These are phyloP conservation scores for Phenganax marumi DNA, from an alignment of 92 coral and sea anemone species.

Conservation along the genomic window DNA sequence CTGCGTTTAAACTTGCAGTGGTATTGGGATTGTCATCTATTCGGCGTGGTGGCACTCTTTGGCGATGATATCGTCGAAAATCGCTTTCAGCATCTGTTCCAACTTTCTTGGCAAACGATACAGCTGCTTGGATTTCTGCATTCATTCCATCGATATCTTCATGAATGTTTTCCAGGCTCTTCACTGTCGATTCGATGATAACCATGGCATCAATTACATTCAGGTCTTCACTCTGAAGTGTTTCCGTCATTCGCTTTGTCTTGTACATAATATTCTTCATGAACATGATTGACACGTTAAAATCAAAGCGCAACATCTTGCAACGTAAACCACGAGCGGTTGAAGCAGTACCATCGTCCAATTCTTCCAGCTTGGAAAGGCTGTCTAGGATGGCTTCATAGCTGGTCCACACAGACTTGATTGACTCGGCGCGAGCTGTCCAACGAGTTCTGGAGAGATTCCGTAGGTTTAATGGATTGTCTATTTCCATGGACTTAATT, in stretches of 20 bases:
- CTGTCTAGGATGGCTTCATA: neutral
- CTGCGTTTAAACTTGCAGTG: neutral
- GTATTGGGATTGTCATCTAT: neutral
- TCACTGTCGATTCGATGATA: conserved; percentile 1
- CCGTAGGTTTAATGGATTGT: conserved; percentile 15
- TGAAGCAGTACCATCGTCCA: too few species aligned
- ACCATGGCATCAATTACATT: neutral
- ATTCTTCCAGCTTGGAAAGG: neutral
- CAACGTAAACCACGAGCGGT: too few species aligned
- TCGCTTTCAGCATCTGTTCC: neutral
- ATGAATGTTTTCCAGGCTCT: conserved; percentile 10
- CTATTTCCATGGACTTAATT: neutral
- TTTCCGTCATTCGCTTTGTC: too few species aligned
- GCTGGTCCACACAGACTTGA: conserved; percentile 1
- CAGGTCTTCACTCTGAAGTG: too few species aligned
- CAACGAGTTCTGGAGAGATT: conserved; percentile 15
- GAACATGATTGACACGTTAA: too few species aligned
- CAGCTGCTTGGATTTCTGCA: conserved; percentile 28
- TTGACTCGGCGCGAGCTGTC: conserved; percentile 24
- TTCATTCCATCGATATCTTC: conserved; percentile 22
- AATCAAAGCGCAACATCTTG: too few species aligned
- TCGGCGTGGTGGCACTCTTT: conserved; percentile 8
- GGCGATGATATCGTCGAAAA: conserved; percentile 1
- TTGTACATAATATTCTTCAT: too few species aligned
- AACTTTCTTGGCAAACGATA: conserved; percentile 6